Base-by-base conservation (phyloP, 2,888 invertebrate species). In the Yponomeuta evonymella region DNA sequence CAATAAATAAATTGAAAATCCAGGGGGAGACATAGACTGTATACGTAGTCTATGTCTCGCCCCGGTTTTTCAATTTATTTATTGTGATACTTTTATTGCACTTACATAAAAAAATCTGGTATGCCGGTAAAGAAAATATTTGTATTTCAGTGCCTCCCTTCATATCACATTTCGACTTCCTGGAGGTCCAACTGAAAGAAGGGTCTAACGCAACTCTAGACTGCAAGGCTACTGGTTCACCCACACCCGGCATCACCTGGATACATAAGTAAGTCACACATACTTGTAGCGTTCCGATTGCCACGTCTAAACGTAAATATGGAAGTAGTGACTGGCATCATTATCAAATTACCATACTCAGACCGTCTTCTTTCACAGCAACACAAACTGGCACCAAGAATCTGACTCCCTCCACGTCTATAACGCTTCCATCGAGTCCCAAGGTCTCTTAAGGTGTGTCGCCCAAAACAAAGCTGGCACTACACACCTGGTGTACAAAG, bases 391-490 rank as follows among this genome's bases (percentile, higher is more conserved):
- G 91, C 73, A 75, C 0, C 63, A 78, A 1, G 72, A 77, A 1
- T 81, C 85, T 63, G 75, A 79, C 0, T 79, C 83, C 0, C 67
- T 91, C 33, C 75, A 77, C 2, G 77, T 80, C 2, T 71, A 75
- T 0, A 83, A 85, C 48, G 76, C 87, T 33, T 76, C 86, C 0
- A 36, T 72, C 0, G 63, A 73, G 1, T 83, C 93, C 23, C 88
- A 85, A 67, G 95, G 94, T 0, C 76, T 90, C 33, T 94, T 93
- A 78, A 92, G 90, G 0, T 95, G 95, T 75, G 85, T 89, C 15
- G 95, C 95, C 0, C 81, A 78, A n/a, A 95, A 94, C 79, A 83
- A 84, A 68, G 95, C 94, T 0, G 95, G 95, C 0, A 82, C 84
- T 0, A 84, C 92, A 0, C 87, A 90, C 72, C 86, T 93, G 23